These are phyloP conservation scores for Drosophila emarginata DNA, from an alignment of 2,888 invertebrate genomes.

Conservation along the genomic window DNA sequence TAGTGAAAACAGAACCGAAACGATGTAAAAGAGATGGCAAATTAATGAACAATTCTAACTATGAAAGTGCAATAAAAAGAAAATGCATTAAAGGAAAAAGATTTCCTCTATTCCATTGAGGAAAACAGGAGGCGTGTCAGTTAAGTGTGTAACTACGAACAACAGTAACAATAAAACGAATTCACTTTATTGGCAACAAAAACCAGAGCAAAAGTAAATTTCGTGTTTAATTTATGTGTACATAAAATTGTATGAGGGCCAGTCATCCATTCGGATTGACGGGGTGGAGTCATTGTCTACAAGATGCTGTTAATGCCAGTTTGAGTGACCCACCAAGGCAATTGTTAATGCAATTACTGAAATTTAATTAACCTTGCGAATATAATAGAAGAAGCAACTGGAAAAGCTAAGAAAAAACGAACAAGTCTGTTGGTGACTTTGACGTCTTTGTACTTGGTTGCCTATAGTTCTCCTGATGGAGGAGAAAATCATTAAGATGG, in stretches of 20 bases:
- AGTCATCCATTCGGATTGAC: background rate
- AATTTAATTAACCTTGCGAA: slow-evolving; percentile 34
- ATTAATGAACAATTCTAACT: slow-evolving; percentile 33
- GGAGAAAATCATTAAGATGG: background rate
- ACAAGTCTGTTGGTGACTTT: slow-evolving; percentile 3
- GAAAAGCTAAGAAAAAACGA: slow-evolving; percentile 2
- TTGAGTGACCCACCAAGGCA: background rate
- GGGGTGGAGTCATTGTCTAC: background rate
- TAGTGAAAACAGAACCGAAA: background rate
- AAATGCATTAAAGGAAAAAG: slow-evolving; percentile 27
- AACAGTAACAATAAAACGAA: slow-evolving; percentile 30
- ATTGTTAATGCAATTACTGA: slow-evolving; percentile 36
- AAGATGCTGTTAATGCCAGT: background rate
- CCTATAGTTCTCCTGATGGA: background rate
- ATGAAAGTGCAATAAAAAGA: slow-evolving; percentile 24
- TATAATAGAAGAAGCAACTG: background rate
- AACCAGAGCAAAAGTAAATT: slow-evolving; percentile 1
- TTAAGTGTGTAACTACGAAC: slow-evolving; percentile 21
- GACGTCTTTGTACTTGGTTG: background rate
- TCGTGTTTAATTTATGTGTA: slow-evolving; percentile 32
- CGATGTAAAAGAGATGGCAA: background rate
- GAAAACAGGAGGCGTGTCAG: background rate
- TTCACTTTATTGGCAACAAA: slow-evolving; percentile 31
- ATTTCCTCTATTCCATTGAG: background rate
- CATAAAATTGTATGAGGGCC: background rate